Base-by-base conservation (phyloP, 2,888 invertebrate species). In the Synergus itoensis region DNA sequence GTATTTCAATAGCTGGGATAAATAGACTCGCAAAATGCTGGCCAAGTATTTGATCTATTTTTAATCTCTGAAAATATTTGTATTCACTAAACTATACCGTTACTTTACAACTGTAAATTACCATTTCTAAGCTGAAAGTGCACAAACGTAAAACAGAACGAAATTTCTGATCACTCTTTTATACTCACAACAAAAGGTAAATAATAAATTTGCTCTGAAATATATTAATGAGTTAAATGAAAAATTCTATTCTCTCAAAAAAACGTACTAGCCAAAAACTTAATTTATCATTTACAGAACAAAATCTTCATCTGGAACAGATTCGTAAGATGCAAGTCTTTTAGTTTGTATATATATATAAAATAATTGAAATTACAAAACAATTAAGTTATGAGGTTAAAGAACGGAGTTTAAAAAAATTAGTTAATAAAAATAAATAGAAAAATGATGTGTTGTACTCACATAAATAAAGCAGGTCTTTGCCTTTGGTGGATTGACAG, bases 401-500 rank as follows among this genome's bases (percentile, higher is more conserved):
- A 41, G 48, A 45, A 21, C 21, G 16, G 1, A 21, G 28, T 18
- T 21, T 45, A 1, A 21, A 36, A 28, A 53, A n/a, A 40, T 65
- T 14, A 40, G 16, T 48, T 16, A 3, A n/a, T 7, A 5, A 18
- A 36, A 57, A 48, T 53, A 4, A 40, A 18, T 48, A 3, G 28
- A 45, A 76, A 76, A 62, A 76, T 28, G 21, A 40, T 18, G n/a
- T 41, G 3, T 76, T 62, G 16, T 76, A 63, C 63, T 62, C 41
- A 62, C 60, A 76, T 62, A 60, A 76, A 60, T 48, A 57, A 16
- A 18, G 76, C 57, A 60, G 62, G 48, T 18, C 28, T 43, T 11
- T 63, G 40, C 43, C 76, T 77, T 21, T 63, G 48, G 63, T 48
- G n/a, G 45, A 12, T 36, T 69, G 69, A 48, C 11, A 36, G 48